phyloP scores from a whole-genome alignment of 2,888 invertebrate genomes.

The Cephonodes hylas region DNA sequence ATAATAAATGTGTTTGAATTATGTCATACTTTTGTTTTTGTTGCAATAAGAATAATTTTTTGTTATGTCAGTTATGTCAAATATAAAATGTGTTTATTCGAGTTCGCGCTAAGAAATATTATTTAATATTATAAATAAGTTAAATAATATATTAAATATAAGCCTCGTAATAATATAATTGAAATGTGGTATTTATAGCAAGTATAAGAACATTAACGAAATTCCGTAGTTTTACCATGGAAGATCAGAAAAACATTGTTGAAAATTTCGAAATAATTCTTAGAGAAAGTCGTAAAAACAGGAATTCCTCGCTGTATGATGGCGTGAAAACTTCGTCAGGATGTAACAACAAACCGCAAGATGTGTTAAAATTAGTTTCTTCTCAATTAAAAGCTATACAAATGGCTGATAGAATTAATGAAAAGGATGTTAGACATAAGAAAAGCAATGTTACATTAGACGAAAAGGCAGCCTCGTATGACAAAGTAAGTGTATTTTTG shows the following conservation, averaged over 20 bases:
- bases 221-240: background rate
- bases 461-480: slow-evolving; percentile 37
- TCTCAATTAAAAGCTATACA: slow-evolving; percentile 59
- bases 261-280: slow-evolving; percentile 44
- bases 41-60: no score
- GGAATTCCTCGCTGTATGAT: slow-evolving; percentile 37
- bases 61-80: no score
- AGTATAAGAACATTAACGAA: no score
- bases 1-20: no score
- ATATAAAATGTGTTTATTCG: no score
- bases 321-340: slow-evolving; percentile 21
- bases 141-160: no score
- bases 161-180: no score
- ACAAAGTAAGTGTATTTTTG: slow-evolving; percentile 32
- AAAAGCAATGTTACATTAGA: slow-evolving; percentile 42
- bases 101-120: no score
- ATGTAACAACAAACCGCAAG: slow-evolving; percentile 33
- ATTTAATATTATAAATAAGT: no score
- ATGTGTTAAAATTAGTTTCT: slow-evolving; percentile 51
- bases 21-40: no score
- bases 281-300: slow-evolving; percentile 31
- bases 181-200: no score
- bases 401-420: slow-evolving; percentile 42
- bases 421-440: slow-evolving; percentile 28
- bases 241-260: slow-evolving; percentile 7